A percentile compares a stretch with the other conserved stretches of the same genome.
These are phyloP conservation scores for Gephyroberyx darwinii DNA, from an alignment of 2,797 vertebrate genomes.

Conservation along the genomic window DNA sequence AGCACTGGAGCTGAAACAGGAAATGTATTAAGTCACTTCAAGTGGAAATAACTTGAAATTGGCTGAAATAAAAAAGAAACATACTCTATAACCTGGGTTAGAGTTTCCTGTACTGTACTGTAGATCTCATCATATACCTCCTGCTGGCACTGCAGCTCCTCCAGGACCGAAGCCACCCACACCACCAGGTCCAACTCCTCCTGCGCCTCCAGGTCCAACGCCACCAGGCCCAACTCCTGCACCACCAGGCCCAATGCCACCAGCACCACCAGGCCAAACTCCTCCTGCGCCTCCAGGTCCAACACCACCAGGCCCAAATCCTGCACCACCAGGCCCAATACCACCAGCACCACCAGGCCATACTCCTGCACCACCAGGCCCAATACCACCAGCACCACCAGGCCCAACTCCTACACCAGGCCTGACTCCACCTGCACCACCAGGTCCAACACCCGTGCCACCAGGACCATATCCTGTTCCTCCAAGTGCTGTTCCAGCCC, in stretches of 20 bases:
- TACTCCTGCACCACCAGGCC: conserved; percentile 29
- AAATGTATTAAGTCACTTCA: conserved; percentile 3
- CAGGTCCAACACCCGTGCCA: conserved; percentile 20
- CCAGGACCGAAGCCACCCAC: conserved; percentile 42
- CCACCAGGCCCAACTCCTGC: conserved; percentile 24
- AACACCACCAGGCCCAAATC: conserved; percentile 9
- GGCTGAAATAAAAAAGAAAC: conserved; percentile 3
- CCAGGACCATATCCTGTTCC: conserved; percentile 52
- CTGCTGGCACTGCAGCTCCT: conserved; percentile 44
- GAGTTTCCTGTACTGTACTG: background rate
- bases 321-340: conserved; percentile 27
- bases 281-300: conserved; percentile 41
- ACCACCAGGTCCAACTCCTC: conserved; percentile 17
- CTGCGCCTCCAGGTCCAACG: conserved; percentile 36
- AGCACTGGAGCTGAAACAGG: conserved; percentile 53
- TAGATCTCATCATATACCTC: conserved; percentile 44
- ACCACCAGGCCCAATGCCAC: conserved; percentile 32
- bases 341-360: conserved; percentile 40
- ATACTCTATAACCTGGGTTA: background rate
- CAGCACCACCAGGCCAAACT: conserved; percentile 23
- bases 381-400: conserved; percentile 27
- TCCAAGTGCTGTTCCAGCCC: conserved; percentile 55
- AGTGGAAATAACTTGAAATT: background rate
- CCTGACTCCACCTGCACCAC: conserved; percentile 6
- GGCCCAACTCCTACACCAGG: conserved; percentile 48